Evolutionary conservation across 2,888 invertebrate species (phyloP).

Genomic region (Gortyna flavago): DNA sequence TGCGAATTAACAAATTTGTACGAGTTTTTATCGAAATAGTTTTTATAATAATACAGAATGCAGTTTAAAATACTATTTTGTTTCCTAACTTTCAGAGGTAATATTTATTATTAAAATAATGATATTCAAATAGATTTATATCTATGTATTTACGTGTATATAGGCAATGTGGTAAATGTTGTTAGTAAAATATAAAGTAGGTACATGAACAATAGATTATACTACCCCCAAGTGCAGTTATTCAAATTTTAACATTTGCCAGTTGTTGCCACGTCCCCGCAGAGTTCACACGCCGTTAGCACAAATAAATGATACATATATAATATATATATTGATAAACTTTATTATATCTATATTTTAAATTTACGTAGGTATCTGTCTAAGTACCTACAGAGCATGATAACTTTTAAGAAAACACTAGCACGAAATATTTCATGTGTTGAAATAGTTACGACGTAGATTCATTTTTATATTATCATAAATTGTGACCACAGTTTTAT

Average conservation of each 20-base stretch:
- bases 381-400: slow-evolving; percentile 82
- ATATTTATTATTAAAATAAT: slow-evolving; percentile 91
- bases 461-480: slow-evolving; percentile 87
- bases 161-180: slow-evolving; percentile 83
- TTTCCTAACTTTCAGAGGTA: slow-evolving; percentile 91
- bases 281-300: slow-evolving; percentile 87
- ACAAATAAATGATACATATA: slow-evolving; percentile 81
- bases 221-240: slow-evolving; percentile 89
- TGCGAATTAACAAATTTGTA: slow-evolving; percentile 89
- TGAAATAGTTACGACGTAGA: slow-evolving; percentile 86
- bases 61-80: slow-evolving; percentile 88
- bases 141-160: slow-evolving; percentile 90
- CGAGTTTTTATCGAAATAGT: slow-evolving; percentile 90
- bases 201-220: slow-evolving; percentile 82
- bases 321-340: slow-evolving; percentile 65
- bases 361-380: slow-evolving; percentile 77
- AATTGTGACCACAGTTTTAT: slow-evolving; percentile 91
- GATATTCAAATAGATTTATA: slow-evolving; percentile 91
- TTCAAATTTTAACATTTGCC: slow-evolving; percentile 90
- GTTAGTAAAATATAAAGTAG: slow-evolving; percentile 80
- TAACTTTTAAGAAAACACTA: slow-evolving; percentile 83
- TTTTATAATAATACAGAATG: slow-evolving; percentile 89
- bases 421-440: slow-evolving; percentile 86
- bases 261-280: slow-evolving; percentile 85
- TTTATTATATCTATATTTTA: slow-evolving; percentile 70